Evolutionary conservation across 2,797 vertebrate species (phyloP).

Genomic region (Acipenser transmontanus): DNA sequence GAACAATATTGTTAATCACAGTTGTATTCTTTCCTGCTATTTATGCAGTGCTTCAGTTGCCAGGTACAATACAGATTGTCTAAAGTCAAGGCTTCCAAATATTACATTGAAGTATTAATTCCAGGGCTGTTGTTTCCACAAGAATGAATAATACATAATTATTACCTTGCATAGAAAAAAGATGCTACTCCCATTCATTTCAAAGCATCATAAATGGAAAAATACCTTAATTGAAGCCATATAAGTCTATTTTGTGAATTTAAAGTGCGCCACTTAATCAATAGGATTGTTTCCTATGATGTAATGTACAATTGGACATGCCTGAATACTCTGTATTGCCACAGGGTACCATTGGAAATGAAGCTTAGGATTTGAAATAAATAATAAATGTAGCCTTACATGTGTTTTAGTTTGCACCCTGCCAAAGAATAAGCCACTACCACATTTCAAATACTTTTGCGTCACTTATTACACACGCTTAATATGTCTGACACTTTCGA

Average conservation of each 20-base stretch:
- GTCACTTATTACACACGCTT: no score
- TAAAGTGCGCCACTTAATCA: no score
- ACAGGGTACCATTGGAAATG: conserved; percentile 4
- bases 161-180: conserved; percentile 20
- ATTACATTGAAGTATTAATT: background rate
- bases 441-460: no score
- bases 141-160: background rate
- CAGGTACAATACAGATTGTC: conserved; percentile 2
- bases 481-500: no score
- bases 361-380: no score
- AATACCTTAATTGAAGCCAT: no score
- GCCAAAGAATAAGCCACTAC: no score
- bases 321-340: conserved; percentile 18
- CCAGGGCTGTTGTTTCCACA: background rate
- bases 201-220: background rate
- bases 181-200: background rate
- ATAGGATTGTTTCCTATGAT: background rate
- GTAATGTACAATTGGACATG: conserved; percentile 18
- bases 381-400: no score
- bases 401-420: no score
- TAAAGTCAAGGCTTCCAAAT: background rate
- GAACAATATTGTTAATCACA: background rate
- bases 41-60: background rate
- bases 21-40: background rate
- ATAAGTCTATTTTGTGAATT: no score